Evolutionary conservation across 2,113 vertebrate species (phyloP).

Genomic region (Mastomys coucha): DNA sequence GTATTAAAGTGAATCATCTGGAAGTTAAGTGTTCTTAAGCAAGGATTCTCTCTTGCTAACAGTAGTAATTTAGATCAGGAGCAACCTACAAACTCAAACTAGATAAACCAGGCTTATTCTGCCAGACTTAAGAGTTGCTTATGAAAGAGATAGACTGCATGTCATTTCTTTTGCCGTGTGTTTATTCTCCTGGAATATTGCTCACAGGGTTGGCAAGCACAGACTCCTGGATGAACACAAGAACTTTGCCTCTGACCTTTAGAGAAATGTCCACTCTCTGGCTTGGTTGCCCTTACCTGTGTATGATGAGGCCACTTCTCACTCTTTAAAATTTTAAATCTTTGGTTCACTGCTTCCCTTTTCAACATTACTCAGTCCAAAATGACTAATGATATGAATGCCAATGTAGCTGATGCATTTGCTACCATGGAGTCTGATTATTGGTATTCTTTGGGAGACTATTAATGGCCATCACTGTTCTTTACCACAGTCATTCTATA

Average conservation of each 20-base stretch:
- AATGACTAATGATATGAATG: neutral
- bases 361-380: neutral
- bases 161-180: neutral
- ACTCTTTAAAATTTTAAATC: neutral
- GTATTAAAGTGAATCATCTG: neutral
- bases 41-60: accelerated
- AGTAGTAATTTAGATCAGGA: neutral
- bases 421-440: neutral
- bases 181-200: neutral
- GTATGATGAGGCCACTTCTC: neutral
- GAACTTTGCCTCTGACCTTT: neutral
- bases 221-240: neutral
- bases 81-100: neutral
- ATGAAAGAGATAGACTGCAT: neutral
- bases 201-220: neutral
- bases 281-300: neutral
- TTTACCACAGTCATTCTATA: neutral
- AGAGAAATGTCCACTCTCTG: neutral
- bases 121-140: neutral
- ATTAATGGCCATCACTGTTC: neutral
- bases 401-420: neutral
- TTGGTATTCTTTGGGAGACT: neutral
- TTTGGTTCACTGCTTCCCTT: neutral
- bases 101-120: neutral
- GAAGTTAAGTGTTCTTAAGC: neutral